These are phyloP conservation scores for Prionace glauca DNA, from an alignment of 2,797 vertebrate species.

Conservation along the genomic window DNA sequence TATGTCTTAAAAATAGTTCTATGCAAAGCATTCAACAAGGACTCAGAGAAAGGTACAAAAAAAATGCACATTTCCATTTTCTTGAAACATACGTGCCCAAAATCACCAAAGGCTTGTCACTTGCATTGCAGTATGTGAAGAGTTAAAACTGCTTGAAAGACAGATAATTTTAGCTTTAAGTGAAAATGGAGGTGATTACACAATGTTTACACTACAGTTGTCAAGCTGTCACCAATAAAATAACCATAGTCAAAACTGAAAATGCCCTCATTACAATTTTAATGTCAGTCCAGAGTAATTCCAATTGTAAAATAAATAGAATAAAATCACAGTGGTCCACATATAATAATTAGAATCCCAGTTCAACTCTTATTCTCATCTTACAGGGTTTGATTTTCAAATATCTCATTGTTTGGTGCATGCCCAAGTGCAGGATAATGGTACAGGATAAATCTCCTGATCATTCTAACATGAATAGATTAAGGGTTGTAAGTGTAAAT, in stretches of 20 bases:
- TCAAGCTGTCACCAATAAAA: conserved; percentile 45
- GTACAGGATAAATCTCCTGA: neutral
- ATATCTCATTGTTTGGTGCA: neutral
- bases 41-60: neutral
- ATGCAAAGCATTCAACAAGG: neutral
- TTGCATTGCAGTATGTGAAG: neutral
- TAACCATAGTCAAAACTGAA: conserved; percentile 14
- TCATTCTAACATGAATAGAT: conserved; percentile 3
- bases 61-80: neutral
- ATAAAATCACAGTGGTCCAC: neutral
- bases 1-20: neutral
- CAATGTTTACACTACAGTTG: conserved; percentile 40
- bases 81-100: neutral
- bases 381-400: neutral
- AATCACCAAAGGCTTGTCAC: neutral
- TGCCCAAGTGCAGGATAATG: neutral
- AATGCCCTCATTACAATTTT: conserved; percentile 1
- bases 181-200: neutral
- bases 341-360: neutral
- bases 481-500: neutral
- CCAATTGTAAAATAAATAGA: neutral
- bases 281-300: conserved; percentile 5
- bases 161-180: neutral
- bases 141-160: neutral
- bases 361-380: neutral